Conservation (phyloP, 92 coral and sea anemone genomes). For the Nematostella vectensis region DNA sequence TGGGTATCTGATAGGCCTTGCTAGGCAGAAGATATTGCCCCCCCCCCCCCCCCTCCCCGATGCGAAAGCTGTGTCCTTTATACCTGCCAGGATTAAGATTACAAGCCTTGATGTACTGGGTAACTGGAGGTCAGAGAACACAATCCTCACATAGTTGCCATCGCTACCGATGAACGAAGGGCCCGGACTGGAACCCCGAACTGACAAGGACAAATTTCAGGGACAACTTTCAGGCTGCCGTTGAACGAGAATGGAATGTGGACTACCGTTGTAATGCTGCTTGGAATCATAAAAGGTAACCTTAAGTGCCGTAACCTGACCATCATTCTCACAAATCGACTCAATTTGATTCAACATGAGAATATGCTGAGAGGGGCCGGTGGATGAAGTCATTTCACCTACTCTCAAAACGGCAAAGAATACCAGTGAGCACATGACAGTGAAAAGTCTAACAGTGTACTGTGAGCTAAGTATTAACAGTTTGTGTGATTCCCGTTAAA, state of each 20-base stretch:
- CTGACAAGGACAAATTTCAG: background rate
- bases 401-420: background rate
- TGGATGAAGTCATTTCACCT: background rate
- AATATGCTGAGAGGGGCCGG: background rate
- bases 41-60: no score
- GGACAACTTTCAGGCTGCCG: background rate
- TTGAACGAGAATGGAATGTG: background rate
- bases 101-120: background rate
- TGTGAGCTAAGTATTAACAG: background rate
- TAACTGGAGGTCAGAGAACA: no score
- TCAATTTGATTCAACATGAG: background rate
- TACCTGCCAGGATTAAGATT: slow-evolving; percentile 1
- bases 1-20: slow-evolving; percentile 1
- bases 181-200: background rate
- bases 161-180: no score
- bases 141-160: no score
- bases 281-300: background rate
- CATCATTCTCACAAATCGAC: no score
- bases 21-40: background rate
- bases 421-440: background rate
- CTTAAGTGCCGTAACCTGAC: background rate
- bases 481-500: background rate
- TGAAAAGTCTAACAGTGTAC: background rate
- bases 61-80: slow-evolving; percentile 8
- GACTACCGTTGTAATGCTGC: background rate